Percentiles rank a stretch among this genome's conserved stretches.
Evolutionary conservation across 2,113 vertebrate species (phyloP).

Genomic region (Tachysurus fulvidraco): DNA sequence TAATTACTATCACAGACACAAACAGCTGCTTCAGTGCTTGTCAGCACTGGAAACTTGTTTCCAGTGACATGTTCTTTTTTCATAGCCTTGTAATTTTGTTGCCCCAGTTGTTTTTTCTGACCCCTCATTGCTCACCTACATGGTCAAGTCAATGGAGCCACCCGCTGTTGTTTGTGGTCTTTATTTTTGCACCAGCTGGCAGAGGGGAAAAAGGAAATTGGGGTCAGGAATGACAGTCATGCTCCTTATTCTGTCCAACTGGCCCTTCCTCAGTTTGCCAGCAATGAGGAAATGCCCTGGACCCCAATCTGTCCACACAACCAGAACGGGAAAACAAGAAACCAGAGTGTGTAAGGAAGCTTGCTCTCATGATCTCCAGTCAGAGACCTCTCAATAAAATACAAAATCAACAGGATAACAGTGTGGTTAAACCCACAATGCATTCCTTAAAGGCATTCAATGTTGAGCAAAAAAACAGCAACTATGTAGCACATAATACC

Average conservation of each 20-base stretch:
- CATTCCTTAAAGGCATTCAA: not conserved
- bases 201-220: conserved; percentile 34
- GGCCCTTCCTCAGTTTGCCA: conserved; percentile 42
- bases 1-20: conserved; percentile 39
- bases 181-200: conserved; percentile 44
- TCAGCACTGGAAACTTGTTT: conserved; percentile 36
- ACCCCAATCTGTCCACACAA: conserved; percentile 42
- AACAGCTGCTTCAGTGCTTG: conserved; percentile 15
- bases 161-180: conserved; percentile 36
- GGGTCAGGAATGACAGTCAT: conserved; percentile 40
- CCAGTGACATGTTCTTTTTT: conserved; percentile 35
- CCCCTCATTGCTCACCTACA: conserved; percentile 44
- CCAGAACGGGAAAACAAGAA: conserved; percentile 42
- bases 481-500: not conserved
- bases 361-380: conserved; percentile 6
- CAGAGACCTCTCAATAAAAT: not conserved
- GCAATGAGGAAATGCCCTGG: conserved; percentile 47
- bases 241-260: conserved; percentile 30
- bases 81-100: conserved; percentile 43
- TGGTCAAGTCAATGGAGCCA: conserved; percentile 31
- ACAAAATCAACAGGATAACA: conserved; percentile 16
- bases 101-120: conserved; percentile 42
- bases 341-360: conserved; percentile 5
- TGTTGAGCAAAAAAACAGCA: not conserved
- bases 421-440: not conserved